Conservation (phyloP, 2,797 vertebrate genomes). For the Lepilemur septentrionalis region DNA sequence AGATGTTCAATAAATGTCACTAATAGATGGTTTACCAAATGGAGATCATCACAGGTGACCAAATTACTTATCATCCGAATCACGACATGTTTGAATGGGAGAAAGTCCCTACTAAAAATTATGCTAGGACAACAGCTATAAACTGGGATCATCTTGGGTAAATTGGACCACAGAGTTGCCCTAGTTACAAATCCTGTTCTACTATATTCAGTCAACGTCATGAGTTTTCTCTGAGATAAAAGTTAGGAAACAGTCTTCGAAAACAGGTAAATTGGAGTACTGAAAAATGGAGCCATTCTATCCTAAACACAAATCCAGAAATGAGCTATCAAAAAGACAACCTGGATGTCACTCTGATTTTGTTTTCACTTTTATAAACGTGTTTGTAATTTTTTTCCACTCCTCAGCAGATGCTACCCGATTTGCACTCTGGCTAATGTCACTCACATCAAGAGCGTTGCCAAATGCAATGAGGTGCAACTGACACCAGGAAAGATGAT, state of each 20-base stretch:
- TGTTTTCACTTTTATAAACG: conserved; percentile 55
- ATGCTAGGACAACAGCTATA: background rate
- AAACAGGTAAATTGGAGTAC: background rate
- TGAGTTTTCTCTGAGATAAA: background rate
- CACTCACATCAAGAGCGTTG: conserved; percentile 48
- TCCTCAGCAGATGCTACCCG: conserved; percentile 63
- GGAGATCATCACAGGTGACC: background rate
- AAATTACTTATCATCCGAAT: background rate
- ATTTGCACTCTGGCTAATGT: conserved; percentile 70
- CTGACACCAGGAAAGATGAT: conserved; percentile 59
- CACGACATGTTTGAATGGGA: background rate
- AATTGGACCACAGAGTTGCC: background rate
- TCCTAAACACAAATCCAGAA: background rate
- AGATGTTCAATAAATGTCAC: background rate
- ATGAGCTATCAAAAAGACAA: conserved; percentile 50
- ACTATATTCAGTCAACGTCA: background rate
- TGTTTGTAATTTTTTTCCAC: conserved; percentile 7
- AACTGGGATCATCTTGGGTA: background rate
- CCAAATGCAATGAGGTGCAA: conserved; percentile 67
- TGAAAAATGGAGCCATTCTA: background rate
- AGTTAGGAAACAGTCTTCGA: background rate
- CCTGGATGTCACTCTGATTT: conserved; percentile 58
- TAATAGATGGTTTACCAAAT: background rate
- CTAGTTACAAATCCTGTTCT: background rate
- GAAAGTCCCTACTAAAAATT: background rate